A percentile compares a stretch with the other conserved stretches of the same genome.
phyloP scores from a whole-genome alignment of 2,113 vertebrate species.

The Galbula dea region DNA sequence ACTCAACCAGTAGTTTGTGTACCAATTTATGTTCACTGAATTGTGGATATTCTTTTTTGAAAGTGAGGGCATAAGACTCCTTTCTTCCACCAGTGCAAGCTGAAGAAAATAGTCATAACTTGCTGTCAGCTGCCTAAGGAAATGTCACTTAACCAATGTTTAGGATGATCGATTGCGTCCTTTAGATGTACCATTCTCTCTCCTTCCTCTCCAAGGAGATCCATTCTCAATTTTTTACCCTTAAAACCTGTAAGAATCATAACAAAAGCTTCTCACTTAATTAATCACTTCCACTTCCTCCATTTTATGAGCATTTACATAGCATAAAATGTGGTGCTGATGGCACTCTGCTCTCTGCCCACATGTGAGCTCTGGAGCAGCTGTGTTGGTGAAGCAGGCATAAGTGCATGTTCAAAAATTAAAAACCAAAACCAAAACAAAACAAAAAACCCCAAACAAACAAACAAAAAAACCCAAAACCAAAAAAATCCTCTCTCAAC shows the following conservation, averaged over 20 bases:
- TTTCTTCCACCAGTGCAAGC: neutral
- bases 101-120: neutral
- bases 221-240: conserved; percentile 55
- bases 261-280: conserved; percentile 60
- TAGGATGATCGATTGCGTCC: conserved; percentile 42
- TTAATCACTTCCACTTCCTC: conserved; percentile 49
- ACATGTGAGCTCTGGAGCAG: neutral
- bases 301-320: conserved; percentile 2
- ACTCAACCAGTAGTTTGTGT: neutral
- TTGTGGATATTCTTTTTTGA: neutral
- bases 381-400: neutral
- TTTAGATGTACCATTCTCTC: conserved; percentile 52
- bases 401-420: neutral
- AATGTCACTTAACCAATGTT: conserved; percentile 46
- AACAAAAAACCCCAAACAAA: neutral
- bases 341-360: neutral
- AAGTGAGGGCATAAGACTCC: neutral
- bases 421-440: neutral
- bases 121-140: neutral
- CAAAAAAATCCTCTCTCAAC: neutral
- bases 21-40: neutral
- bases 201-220: conserved; percentile 58
- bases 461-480: neutral
- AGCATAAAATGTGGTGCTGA: neutral
- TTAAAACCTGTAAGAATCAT: conserved; percentile 63